Evolutionary conservation across 2,888 invertebrate genomes (phyloP).

Genomic region (Hemicrepidius hirtus): DNA sequence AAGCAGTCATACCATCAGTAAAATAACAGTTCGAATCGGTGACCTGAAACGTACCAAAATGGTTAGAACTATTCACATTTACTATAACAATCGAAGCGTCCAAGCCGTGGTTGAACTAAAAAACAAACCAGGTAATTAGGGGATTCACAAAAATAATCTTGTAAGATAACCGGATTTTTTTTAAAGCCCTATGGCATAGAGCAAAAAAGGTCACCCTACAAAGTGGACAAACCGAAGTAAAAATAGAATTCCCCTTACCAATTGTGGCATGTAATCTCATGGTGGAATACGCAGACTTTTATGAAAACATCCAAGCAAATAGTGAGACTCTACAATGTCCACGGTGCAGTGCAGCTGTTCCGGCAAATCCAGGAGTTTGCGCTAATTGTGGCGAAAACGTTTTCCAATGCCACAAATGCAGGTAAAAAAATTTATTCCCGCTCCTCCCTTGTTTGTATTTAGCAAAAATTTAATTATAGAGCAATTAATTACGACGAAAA

Average conservation of each 20-base stretch:
- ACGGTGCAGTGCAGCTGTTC: conserved; percentile 96
- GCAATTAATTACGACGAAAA: conserved; percentile 99
- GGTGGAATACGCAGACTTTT: conserved; percentile 99
- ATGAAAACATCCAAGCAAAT: conserved; percentile 94
- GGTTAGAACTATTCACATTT: conserved; percentile 96
- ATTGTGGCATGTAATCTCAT: conserved; percentile 98
- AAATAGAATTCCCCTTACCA: conserved; percentile 97
- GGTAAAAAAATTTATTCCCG: conserved; percentile 71
- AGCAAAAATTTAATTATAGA: conserved; percentile 69
- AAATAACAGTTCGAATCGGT: conserved; percentile 93
- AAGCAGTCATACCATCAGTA: conserved; percentile 95
- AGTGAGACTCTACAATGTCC: conserved; percentile 97
- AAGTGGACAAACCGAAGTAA: conserved; percentile 95
- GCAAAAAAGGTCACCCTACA: conserved; percentile 93
- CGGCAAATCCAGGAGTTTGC: conserved; percentile 98
- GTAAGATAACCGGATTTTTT: not conserved
- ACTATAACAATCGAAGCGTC: conserved; percentile 96
- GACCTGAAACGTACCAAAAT: conserved; percentile 98
- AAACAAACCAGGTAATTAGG: conserved; percentile 86
- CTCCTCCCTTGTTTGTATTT: not conserved
- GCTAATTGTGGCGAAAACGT: conserved; percentile 98
- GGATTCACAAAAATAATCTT: conserved; percentile 54
- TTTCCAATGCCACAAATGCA: conserved; percentile 99
- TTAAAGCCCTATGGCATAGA: conserved; percentile 92
- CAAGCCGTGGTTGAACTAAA: conserved; percentile 98